phyloP scores from a whole-genome alignment of 1,140 invertebrate species.

The Theocolax elegans region DNA sequence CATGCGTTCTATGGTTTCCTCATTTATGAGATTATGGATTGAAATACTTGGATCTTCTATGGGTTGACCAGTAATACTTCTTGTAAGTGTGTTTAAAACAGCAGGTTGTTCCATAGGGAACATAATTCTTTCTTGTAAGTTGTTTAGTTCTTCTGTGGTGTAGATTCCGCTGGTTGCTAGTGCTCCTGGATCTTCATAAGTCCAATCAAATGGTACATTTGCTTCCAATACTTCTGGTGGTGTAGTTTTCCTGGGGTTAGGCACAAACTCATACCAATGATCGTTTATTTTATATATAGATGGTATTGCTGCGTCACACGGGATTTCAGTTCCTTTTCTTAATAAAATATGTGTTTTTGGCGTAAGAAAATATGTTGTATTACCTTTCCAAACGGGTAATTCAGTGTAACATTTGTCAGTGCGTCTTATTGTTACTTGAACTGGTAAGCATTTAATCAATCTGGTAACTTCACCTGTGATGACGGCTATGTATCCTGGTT shows the following conservation, averaged over 20 bases:
- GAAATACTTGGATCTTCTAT: not conserved
- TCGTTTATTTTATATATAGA: constrained; percentile 34
- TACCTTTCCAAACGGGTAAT: constrained; percentile 29
- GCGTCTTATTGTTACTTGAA: constrained; percentile 8
- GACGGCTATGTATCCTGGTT: constrained; percentile 31
- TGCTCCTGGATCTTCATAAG: constrained; percentile 30
- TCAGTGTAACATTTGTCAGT: constrained; percentile 39
- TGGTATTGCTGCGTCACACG: constrained; percentile 33
- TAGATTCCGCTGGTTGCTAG: constrained; percentile 42
- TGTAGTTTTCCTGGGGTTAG: not conserved
- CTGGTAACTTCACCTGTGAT: constrained; percentile 32
- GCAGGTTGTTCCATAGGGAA: constrained; percentile 43
- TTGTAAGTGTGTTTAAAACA: constrained; percentile 42
- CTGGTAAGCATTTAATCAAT: constrained; percentile 34
- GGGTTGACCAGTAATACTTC: constrained; percentile 21
- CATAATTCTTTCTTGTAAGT: constrained; percentile 31
- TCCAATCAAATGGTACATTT: constrained; percentile 33
- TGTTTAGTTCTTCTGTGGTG: constrained; percentile 27
- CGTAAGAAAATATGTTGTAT: constrained; percentile 31
- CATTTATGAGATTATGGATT: constrained; percentile 27
- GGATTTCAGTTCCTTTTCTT: constrained; percentile 23
- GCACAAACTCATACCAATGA: constrained; percentile 36
- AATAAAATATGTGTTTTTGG: constrained; percentile 40
- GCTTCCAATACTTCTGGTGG: constrained; percentile 28
- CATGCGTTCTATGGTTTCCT: constrained; percentile 35